Conservation (phyloP, 2,888 invertebrate genomes). For the Sarcophaga carnaria region DNA sequence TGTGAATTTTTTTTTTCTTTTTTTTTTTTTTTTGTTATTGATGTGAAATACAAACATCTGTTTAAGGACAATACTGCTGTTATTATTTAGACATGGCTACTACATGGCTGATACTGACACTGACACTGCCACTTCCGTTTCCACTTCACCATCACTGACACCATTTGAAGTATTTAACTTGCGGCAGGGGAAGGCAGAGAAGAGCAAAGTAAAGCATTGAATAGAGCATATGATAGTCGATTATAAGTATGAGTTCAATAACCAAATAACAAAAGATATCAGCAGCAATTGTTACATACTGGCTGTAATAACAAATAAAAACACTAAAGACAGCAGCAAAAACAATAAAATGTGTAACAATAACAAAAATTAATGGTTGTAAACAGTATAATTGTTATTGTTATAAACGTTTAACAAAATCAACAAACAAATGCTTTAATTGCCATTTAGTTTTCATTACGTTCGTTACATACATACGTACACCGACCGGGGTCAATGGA, state of each 20-base stretch:
- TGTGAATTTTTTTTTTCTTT: too few species aligned
- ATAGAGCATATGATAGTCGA: background rate
- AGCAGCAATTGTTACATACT: constrained; percentile 3
- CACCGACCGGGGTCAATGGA: too few species aligned
- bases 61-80: constrained; percentile 36
- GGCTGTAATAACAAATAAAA: too few species aligned
- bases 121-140: background rate
- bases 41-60: constrained; percentile 47
- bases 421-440: constrained; percentile 36
- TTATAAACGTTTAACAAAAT: constrained; percentile 49
- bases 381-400: constrained; percentile 30
- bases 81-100: constrained; percentile 31
- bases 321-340: background rate
- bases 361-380: constrained; percentile 53
- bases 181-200: too few species aligned
- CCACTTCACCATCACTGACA: background rate
- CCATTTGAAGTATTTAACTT: background rate
- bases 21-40: background rate
- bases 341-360: background rate
- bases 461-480: too few species aligned
- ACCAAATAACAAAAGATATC: constrained; percentile 44
- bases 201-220: background rate
- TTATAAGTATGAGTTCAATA: constrained; percentile 47
- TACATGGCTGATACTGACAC: constrained; percentile 19
- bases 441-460: background rate